These are phyloP conservation scores for Ochropacha duplaris DNA, from an alignment of 2,888 invertebrate species.

Conservation along the genomic window DNA sequence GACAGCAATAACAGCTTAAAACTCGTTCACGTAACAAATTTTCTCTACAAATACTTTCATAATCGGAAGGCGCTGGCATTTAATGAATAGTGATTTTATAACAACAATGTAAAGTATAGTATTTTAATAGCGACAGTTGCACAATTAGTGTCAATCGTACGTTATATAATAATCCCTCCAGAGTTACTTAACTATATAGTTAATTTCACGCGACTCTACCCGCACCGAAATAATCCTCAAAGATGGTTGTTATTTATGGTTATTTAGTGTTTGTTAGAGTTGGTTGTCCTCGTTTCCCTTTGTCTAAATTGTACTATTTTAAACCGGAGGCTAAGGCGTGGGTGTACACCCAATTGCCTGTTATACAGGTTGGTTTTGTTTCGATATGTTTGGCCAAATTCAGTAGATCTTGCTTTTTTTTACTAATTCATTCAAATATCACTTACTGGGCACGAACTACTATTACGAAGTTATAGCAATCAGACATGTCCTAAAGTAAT, in stretches of 20 bases:
- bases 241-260: slow-evolving; percentile 49
- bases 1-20: too few relatives aligned
- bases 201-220: slow-evolving; percentile 44
- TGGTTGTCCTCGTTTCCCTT: slow-evolving; percentile 23
- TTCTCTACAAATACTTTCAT: background rate
- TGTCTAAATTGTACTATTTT: background rate
- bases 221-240: slow-evolving; percentile 32
- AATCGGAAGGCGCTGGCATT: background rate
- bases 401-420: too few relatives aligned
- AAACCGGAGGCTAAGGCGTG: background rate
- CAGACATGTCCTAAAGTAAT: too few relatives aligned
- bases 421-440: too few relatives aligned
- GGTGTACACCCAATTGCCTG: background rate
- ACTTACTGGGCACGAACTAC: too few relatives aligned
- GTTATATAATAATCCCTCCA: slow-evolving; percentile 5
- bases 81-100: too few relatives aligned
- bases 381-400: too few relatives aligned
- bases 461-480: too few relatives aligned
- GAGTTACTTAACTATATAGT: slow-evolving; percentile 24
- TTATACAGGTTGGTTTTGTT: too few relatives aligned
- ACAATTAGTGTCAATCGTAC: background rate
- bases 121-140: background rate
- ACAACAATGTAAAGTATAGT: too few relatives aligned
- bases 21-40: too few relatives aligned
- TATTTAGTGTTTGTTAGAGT: slow-evolving; percentile 35